Evolutionary conservation across 2,888 invertebrate genomes (phyloP), one percentile per base, ranked within the genome.

Genomic region (Leptopilina drosophilae): DNA sequence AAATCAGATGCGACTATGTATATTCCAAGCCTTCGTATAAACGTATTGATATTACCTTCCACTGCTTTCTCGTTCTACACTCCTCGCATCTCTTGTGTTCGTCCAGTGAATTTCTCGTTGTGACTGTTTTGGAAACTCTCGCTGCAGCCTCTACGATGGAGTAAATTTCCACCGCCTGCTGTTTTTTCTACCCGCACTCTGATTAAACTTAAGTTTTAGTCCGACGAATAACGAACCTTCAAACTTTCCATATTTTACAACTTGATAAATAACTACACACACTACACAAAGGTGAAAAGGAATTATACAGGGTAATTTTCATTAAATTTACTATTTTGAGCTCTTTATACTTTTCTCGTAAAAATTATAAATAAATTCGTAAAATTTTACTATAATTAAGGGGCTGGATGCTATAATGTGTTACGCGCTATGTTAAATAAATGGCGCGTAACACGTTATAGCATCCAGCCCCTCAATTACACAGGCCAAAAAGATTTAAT

Each of bases 1-100:
- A 91, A 91, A 91, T 91, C 91, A 89, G 90, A 91, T 90, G 89
- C 89, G 89, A 88, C 89, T 86, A 87, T 85, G 62, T 76, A 64
- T 84, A 82, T 82, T 80, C 78, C 78, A 76, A 79, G 67, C 80
- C 77, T 80, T 79, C 77, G 77, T 79, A 82, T 78, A 73, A 73
- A 73, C 73, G 78, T 80, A 82, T 76, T 82, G 79, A 82, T 79
- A 80, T 80, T 80, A 80, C 80, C 64, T 64, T 77, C 67, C 76
- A 78, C 62, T 20, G 8, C n/a, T 59, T 20, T 46, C 46, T 46
- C 46, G 1, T 11, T 46, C 46, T 46, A 7, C 9, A 11, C 46
- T 46, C 1, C 15, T 20, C 62, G 15, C 62, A 62, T 62, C 77
- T 81, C 64, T 75, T 77, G 53, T 64, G 53, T 64, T 82, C 77